Conservation (phyloP, 2,797 vertebrate genomes). For the Gadopsis bispinosus region DNA sequence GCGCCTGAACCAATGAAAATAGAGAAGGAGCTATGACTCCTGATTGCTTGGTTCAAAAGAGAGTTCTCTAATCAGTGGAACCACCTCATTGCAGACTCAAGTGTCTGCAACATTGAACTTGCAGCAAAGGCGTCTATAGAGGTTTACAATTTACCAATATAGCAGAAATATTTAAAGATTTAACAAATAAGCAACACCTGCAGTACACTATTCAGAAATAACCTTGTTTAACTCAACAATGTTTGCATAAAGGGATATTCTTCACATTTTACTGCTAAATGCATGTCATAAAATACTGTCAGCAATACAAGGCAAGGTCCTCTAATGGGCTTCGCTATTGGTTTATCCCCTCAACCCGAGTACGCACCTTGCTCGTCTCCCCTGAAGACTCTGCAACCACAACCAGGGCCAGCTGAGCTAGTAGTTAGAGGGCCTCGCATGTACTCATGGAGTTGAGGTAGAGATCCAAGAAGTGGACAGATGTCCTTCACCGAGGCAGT, state of each 20-base stretch:
- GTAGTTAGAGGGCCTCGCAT: too few species aligned
- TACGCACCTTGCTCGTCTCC: too few species aligned
- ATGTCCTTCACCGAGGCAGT: too few species aligned
- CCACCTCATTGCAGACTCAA: slow-evolving; percentile 8
- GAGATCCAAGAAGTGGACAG: too few species aligned
- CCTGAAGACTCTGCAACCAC: too few species aligned
- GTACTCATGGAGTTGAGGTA: too few species aligned
- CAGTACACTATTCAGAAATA: background rate
- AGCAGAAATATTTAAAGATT: too few species aligned
- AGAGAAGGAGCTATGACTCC: background rate
- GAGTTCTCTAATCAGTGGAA: slow-evolving; percentile 22
- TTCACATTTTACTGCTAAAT: background rate
- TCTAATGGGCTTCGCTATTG: too few species aligned
- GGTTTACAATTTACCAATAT: background rate
- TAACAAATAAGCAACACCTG: background rate
- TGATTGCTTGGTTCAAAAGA: slow-evolving; percentile 26
- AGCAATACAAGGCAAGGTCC: background rate
- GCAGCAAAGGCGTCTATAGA: background rate
- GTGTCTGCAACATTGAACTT: background rate
- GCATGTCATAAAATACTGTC: background rate
- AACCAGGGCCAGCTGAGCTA: too few species aligned
- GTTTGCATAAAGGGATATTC: too few species aligned
- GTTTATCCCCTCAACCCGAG: too few species aligned
- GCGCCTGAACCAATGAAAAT: background rate
- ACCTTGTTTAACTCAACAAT: background rate